These are phyloP conservation scores for Myotis brandtii DNA, from an alignment of 2,113 vertebrate species.

Conservation along the genomic window DNA sequence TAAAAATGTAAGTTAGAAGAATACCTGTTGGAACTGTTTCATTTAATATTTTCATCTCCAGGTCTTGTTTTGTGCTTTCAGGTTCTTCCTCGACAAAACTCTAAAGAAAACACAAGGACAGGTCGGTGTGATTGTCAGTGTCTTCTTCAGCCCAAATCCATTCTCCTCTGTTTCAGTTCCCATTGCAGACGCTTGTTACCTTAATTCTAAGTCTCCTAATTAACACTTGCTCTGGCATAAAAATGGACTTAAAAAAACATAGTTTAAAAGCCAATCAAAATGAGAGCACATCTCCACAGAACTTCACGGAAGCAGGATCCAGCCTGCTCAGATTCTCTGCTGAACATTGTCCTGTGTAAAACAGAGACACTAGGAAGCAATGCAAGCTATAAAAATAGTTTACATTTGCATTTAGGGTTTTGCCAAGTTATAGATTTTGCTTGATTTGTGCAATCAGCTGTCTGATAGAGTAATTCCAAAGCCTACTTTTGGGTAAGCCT, in stretches of 20 bases:
- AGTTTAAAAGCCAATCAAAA: neutral
- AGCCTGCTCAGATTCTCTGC: neutral
- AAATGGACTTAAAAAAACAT: neutral
- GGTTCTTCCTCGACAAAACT: neutral
- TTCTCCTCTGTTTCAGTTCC: neutral
- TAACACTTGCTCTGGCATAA: neutral
- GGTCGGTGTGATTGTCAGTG: accelerated
- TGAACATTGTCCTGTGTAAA: neutral
- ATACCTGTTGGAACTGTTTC: slow-evolving; percentile 78
- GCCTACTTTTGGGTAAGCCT: neutral
- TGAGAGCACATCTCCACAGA: neutral
- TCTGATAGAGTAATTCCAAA: slow-evolving; percentile 31
- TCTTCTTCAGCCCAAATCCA: neutral
- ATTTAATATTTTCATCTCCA: slow-evolving; percentile 68
- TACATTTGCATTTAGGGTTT: neutral
- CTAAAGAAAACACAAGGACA: slow-evolving; percentile 41
- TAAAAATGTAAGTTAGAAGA: neutral
- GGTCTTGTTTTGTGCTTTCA: neutral
- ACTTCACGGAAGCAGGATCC: neutral
- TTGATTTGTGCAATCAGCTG: neutral
- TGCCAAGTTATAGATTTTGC: neutral
- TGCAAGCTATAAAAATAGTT: neutral
- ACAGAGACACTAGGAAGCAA: neutral
- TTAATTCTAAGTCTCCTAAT: neutral
- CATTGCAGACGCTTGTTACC: neutral